Percentiles rank a stretch among this genome's conserved stretches.
These are phyloP conservation scores for Melangyna quadrimaculata DNA, from an alignment of 2,888 invertebrate genomes.

Conservation along the genomic window DNA sequence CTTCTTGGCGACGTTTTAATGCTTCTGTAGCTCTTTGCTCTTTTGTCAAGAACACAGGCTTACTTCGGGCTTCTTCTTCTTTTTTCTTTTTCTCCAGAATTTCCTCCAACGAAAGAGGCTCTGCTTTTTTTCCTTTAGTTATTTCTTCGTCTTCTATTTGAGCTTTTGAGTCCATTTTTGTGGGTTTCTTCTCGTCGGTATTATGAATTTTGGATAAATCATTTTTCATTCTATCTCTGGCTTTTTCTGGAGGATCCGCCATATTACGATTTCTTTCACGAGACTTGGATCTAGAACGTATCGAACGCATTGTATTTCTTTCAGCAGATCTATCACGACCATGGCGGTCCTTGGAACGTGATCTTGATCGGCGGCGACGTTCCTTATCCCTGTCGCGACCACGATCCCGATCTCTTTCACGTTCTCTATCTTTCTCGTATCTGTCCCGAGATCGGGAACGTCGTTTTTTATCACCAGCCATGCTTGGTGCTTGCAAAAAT, in stretches of 20 bases:
- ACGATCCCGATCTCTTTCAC: conserved; percentile 71
- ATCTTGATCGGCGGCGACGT: conserved; percentile 75
- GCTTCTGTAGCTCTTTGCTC: conserved; percentile 96
- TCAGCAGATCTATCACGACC: conserved; percentile 74
- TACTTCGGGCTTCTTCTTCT: conserved; percentile 96
- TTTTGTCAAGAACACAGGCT: conserved; percentile 98
- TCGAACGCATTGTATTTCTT: conserved; percentile 28
- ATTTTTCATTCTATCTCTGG: conserved; percentile 68
- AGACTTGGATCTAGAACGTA: conserved; percentile 60
- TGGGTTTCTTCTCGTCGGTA: conserved; percentile 48
- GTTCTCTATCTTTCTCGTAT: conserved; percentile 75
- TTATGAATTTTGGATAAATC: conserved; percentile 47
- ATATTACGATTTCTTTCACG: conserved; percentile 38
- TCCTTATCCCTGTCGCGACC: conserved; percentile 77
- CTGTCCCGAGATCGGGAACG: conserved; percentile 82
- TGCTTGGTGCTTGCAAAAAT: not conserved
- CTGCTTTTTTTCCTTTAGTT: conserved; percentile 82
- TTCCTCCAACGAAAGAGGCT: conserved; percentile 98
- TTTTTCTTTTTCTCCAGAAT: conserved; percentile 97
- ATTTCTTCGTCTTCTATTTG: conserved; percentile 80
- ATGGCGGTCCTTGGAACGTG: conserved; percentile 77
- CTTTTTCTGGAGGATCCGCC: conserved; percentile 72
- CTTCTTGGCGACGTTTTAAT: conserved; percentile 92
- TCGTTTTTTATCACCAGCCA: conserved; percentile 82
- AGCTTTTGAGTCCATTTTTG: conserved; percentile 72